Evolutionary conservation across 1,140 invertebrate genomes (phyloP), one percentile per base, ranked within the genome.

Genomic region (Drosophila repletoides): DNA sequence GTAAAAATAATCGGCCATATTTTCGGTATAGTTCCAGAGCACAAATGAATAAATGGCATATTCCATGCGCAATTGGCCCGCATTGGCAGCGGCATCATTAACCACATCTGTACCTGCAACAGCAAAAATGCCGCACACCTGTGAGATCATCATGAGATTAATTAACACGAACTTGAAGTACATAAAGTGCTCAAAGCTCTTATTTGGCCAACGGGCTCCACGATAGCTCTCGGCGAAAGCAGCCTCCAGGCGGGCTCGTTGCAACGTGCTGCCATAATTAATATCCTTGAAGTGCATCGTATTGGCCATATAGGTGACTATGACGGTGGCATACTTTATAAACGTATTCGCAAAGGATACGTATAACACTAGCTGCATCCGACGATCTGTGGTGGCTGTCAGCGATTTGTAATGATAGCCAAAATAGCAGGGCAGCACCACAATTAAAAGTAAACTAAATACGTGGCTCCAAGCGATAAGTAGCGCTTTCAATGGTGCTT

Each of bases 1-100:
- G 19, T 80, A 89, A 29, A 86, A 87, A n/a, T 84, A 89, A 22
- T 89, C 77, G 0, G 87, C 87, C 87, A 89, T 88, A 28, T 86
- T 84, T 21, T 88, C 86, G 12, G 86, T 88, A 7, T 88, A 88
- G 41, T 88, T 88, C 86, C 86, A 88, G 29, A 89, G 59, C 1
- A 89, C 67, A 34, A 89, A 89, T n/a, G 71, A 73, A n/a, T 89
- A 89, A 3, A 88, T 63, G 33, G 77, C 59, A 3, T 87, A 87
- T 15, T 88, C 66, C 0, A 64, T 51, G 0, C 81, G 77, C 21
- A 84, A 38, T 12, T 31, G 43, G 2, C 53, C 26, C 7, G 38
- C 41, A 4, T 19, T 6, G 5, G 51, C 31, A 5, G 40, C 38
- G 0, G 15, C 12, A 2, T 73, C 53, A 6, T 58, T 41, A 4